Evolutionary conservation across 1,140 invertebrate species (phyloP), one percentile per base, ranked within the genome.

Genomic region (Homalodisca vitripennis): DNA sequence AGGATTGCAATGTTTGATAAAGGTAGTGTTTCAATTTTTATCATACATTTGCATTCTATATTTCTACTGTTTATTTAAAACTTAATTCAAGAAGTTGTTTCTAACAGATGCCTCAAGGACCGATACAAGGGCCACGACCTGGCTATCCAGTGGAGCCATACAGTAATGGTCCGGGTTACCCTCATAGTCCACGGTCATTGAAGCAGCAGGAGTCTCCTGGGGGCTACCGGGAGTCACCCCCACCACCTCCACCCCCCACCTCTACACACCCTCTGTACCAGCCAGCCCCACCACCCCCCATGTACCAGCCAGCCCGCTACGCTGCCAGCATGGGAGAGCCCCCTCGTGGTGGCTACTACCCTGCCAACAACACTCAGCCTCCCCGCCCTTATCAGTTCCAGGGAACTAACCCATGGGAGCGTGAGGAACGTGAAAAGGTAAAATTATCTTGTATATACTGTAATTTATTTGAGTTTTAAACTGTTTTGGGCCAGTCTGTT

Each of bases 361-460:
- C 86, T 27, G 78, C 83, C 1, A 80, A 46, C 80, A 82, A 66
- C 78, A 22, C 48, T 12, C 6, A 79, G 6, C 78, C 79, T 6
- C 79, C 63, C 2, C 73, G 83, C 81, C 46, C 85, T 20, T 73
- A 75, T 72, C 79, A 83, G 68, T 84, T 81, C 74, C 82, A 82
- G 72, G 84, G 83, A 22, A 85, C 86, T 60, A 93, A 93, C 83
- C 92, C 92, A 0, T 95, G 93, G 93, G 91, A 94, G 74, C 82
- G 92, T 63, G 93, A 95, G 82, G 92, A 94, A 79, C 87, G 90
- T 72, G 93, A 96, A 81, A 90, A 88, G 76, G 90, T 88, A 75
- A 60, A 34, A 75, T 41, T 41, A n/a, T n/a, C n/a, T n/a, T n/a
- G n/a, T n/a, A n/a, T n/a, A n/a, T n/a, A n/a, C n/a, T n/a, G n/a